These are phyloP conservation scores for Eurystomus gularis DNA, from an alignment of 2,113 vertebrate species.

Conservation along the genomic window DNA sequence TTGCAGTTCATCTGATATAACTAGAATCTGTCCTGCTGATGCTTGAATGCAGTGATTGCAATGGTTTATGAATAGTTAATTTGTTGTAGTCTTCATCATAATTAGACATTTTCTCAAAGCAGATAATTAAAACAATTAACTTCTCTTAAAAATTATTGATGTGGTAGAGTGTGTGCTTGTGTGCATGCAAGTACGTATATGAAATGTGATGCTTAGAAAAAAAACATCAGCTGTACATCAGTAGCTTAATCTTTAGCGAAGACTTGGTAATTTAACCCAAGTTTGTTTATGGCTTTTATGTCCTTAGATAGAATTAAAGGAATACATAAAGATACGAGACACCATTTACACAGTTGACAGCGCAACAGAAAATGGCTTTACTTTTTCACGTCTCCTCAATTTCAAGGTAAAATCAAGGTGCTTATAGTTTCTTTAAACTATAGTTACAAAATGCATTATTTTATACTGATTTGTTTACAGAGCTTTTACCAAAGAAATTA, in stretches of 20 bases:
- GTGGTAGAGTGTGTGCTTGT: neutral
- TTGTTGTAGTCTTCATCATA: neutral
- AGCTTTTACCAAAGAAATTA: neutral
- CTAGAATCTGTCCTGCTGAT: neutral
- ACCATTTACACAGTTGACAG: slow-evolving; percentile 85
- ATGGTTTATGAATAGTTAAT: neutral
- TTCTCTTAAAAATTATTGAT: neutral
- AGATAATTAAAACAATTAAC: neutral
- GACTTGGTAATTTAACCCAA: neutral
- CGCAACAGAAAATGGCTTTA: slow-evolving; percentile 81
- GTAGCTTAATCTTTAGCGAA: neutral
- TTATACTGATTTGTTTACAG: neutral
- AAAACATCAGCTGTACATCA: neutral
- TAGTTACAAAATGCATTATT: neutral
- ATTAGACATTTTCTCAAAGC: neutral
- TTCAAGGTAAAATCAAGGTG: slow-evolving; percentile 78
- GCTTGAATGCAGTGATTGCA: neutral
- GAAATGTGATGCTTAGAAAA: neutral
- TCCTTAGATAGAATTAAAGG: slow-evolving; percentile 89
- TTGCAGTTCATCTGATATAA: neutral
- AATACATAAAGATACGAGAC: slow-evolving; percentile 89
- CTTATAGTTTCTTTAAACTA: neutral
- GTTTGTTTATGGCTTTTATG: neutral
- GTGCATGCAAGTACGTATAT: neutral
- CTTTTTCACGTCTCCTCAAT: slow-evolving; percentile 82